Evolutionary conservation across 2,888 invertebrate species (phyloP).

Genomic region (Atrina japonica): DNA sequence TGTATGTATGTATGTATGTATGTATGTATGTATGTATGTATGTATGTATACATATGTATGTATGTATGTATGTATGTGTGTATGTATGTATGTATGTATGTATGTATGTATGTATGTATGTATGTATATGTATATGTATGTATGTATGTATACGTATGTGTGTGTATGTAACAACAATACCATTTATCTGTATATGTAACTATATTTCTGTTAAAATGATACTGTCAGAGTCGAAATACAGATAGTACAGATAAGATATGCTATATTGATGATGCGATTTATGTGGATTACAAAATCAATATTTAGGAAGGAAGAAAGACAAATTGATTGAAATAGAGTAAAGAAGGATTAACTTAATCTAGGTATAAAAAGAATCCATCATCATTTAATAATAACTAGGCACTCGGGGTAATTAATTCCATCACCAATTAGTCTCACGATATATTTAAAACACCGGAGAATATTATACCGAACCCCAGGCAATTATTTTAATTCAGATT

Average conservation of each 20-base stretch:
- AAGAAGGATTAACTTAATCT: constrained; percentile 33
- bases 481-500: constrained; percentile 34
- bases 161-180: no score
- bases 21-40: no score
- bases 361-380: constrained; percentile 27
- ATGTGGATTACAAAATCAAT: constrained; percentile 15
- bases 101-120: no score
- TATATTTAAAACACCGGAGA: constrained; percentile 30
- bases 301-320: constrained; percentile 3
- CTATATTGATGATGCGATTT: constrained; percentile 30
- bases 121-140: no score
- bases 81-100: no score
- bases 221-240: no score
- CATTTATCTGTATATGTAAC: no score
- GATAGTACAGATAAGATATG: neutral
- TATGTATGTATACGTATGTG: no score
- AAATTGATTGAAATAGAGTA: constrained; percentile 32
- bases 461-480: constrained; percentile 28
- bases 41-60: no score
- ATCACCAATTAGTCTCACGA: constrained; percentile 39
- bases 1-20: no score
- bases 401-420: constrained; percentile 26
- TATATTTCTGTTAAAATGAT: no score
- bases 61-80: no score
- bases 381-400: constrained; percentile 12